These are phyloP conservation scores for Crambe crambe DNA, from an alignment of 37 sponge, comb jelly and placozoan genomes.

Conservation along the genomic window DNA sequence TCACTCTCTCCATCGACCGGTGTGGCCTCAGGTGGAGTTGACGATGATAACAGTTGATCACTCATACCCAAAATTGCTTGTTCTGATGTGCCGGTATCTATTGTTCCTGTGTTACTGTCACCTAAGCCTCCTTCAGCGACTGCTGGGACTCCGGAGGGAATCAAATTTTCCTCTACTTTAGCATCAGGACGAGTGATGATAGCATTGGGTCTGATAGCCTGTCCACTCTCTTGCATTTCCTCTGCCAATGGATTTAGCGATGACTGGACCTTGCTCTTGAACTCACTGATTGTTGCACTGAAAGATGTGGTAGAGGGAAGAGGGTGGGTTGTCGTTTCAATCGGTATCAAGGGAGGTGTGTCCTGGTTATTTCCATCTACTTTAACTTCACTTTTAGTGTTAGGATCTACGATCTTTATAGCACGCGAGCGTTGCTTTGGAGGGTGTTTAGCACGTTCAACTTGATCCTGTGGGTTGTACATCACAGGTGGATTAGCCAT, in stretches of 20 bases:
- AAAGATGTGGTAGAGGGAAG: background rate
- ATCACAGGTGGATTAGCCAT: background rate
- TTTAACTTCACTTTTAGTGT: conserved; percentile 51
- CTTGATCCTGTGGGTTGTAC: background rate
- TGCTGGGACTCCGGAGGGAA: too few relatives aligned
- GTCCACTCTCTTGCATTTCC: background rate
- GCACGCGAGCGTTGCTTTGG: conserved; percentile 25
- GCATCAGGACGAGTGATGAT: conserved; percentile 25
- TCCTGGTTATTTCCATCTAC: background rate
- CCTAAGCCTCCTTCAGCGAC: too few relatives aligned
- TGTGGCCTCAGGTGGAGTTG: background rate
- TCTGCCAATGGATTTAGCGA: background rate
- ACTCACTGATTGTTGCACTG: background rate
- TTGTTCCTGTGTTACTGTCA: too few relatives aligned
- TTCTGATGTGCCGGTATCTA: too few relatives aligned
- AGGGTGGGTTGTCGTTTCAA: background rate
- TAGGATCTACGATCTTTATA: conserved; percentile 58
- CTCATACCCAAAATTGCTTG: background rate
- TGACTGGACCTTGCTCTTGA: background rate
- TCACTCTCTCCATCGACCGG: background rate
- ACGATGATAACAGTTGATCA: background rate
- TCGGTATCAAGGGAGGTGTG: background rate
- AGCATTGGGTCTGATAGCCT: conserved; percentile 14
- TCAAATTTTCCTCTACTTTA: too few relatives aligned
- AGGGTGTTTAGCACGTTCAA: background rate